Percentiles rank a stretch among this genome's conserved stretches.
Conservation (phyloP, 1,140 invertebrate species). For the Leptoteleia sp. region DNA sequence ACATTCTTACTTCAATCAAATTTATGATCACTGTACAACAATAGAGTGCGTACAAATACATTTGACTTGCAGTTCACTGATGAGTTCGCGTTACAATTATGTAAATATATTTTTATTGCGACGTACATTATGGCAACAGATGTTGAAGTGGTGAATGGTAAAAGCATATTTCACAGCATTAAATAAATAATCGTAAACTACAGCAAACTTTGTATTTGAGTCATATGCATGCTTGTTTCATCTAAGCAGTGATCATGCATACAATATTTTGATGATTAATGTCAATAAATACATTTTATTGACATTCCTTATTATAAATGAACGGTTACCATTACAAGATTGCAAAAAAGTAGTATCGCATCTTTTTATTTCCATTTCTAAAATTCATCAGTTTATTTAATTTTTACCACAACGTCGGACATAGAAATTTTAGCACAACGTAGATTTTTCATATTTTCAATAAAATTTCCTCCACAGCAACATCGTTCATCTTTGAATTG, state of each 20-base stretch:
- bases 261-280: conserved; percentile 35
- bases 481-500: conserved; percentile 69
- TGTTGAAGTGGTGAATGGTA: conserved; percentile 30
- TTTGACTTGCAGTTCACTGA: conserved; percentile 12
- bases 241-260: too few relatives aligned
- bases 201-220: conserved; percentile 21
- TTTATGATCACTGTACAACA: conserved; percentile 3
- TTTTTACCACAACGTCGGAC: background rate
- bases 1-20: background rate
- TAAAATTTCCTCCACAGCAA: conserved; percentile 73
- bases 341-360: conserved; percentile 4
- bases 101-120: conserved; percentile 30
- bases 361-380: too few relatives aligned
- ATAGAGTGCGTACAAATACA: conserved; percentile 6
- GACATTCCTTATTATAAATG: conserved; percentile 23
- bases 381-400: too few relatives aligned
- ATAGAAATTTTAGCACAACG: conserved; percentile 10
- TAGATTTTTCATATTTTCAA: conserved; percentile 68
- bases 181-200: conserved; percentile 58
- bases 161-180: conserved; percentile 57
- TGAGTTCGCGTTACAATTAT: conserved; percentile 19
- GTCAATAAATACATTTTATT: conserved; percentile 55
- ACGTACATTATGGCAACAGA: conserved; percentile 31
- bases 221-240: conserved; percentile 22
- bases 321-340: conserved; percentile 12